Percentiles rank a stretch among this genome's conserved stretches.
phyloP scores from a whole-genome alignment of 2,797 vertebrate genomes.

The Momotus momota region DNA sequence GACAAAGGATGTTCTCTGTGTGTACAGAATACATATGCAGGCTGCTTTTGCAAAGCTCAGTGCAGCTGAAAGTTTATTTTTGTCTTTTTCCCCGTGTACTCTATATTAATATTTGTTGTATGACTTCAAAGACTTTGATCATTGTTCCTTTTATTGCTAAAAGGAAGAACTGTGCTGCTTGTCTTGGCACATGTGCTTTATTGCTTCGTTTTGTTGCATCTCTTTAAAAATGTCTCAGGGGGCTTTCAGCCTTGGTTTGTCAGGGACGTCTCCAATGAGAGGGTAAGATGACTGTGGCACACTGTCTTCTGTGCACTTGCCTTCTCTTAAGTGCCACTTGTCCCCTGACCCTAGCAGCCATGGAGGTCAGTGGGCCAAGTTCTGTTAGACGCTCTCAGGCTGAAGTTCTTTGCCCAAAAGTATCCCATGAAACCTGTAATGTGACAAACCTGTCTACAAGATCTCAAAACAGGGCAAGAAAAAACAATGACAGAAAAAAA shows the following conservation, averaged over 20 bases:
- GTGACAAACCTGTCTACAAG: not conserved
- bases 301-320: not conserved
- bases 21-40: not conserved
- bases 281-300: not conserved
- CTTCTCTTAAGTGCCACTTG: not conserved
- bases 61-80: not conserved
- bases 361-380: not conserved
- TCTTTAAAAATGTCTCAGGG: not conserved
- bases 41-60: not conserved
- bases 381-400: not conserved
- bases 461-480: not conserved
- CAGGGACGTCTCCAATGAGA: not conserved
- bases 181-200: not conserved
- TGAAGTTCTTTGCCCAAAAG: not conserved
- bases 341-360: not conserved
- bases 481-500: not conserved
- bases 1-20: not conserved
- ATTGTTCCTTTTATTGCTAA: not conserved
- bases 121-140: not conserved
- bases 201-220: not conserved
- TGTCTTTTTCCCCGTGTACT: not conserved
- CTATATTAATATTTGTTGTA: not conserved
- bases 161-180: not conserved
- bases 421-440: not conserved
- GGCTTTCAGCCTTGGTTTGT: not conserved